Evolutionary conservation across 2,888 invertebrate species (phyloP), one percentile per base, ranked within the genome.

Genomic region (Eupithecia subfuscata): DNA sequence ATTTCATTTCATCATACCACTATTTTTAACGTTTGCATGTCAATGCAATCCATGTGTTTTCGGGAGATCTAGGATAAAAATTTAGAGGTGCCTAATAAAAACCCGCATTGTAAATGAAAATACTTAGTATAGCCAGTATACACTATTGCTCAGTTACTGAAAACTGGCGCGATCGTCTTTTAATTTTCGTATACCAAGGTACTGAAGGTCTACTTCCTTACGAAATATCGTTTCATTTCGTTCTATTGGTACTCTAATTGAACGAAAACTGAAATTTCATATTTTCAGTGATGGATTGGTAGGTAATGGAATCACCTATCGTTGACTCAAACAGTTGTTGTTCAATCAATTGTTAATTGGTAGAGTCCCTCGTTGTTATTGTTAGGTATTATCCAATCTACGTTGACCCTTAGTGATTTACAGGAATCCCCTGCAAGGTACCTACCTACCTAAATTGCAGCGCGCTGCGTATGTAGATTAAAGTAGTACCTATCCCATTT

Each of bases 311-410:
- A 5, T 25, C 1, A 25, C 60, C 60, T 60, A 25, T 67, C 18
- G 22, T 18, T 68, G 68, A 68, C 68, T 68, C 68, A 43, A 60
- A 14, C n/a, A 37, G 37, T 37, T 64, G 64, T 34, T 64, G 8
- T 37, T 67, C 12, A 4, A 18, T 37, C 65, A n/a, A 40, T 40
- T n/a, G 65, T 40, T 37, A 74, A 76, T 76, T 74, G 76, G 76
- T 76, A 74, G 69, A 76, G 71, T 74, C 74, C 76, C 76, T 69
- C 0, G 12, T 45, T 68, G 70, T 70, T 64, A 48, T 45, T 71
- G 40, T 9, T 71, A 64, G 64, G 71, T 48, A 71, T 30, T n/a
- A n/a, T 60, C 18, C 48, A 45, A 71, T 71, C 71, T 64, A 64
- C n/a, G 40, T 5, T 60, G 60, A 60, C 70, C 60, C 60, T 60